Evolutionary conservation across 2,113 vertebrate species (phyloP).

Genomic region (Hemiscyllium ocellatum): DNA sequence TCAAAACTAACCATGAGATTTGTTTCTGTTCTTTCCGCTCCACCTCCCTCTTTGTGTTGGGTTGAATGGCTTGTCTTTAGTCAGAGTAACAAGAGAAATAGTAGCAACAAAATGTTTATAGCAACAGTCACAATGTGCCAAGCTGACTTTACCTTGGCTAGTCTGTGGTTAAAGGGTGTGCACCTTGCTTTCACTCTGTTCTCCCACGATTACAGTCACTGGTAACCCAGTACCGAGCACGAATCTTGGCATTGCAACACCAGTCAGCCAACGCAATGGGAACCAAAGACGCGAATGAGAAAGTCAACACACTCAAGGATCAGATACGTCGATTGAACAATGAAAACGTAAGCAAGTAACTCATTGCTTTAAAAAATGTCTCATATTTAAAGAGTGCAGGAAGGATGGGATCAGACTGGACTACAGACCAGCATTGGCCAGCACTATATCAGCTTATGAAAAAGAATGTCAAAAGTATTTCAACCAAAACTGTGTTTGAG

Average conservation of each 20-base stretch:
- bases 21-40: neutral
- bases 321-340: slow-evolving; percentile 43
- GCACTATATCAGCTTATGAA: neutral
- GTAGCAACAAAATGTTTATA: slow-evolving; percentile 19
- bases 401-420: neutral
- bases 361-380: neutral
- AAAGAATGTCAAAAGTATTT: neutral
- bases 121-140: neutral
- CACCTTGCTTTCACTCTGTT: neutral
- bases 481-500: neutral
- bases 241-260: neutral
- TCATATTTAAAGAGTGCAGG: neutral
- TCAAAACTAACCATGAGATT: neutral
- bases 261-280: slow-evolving; percentile 43
- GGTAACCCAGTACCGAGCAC: neutral
- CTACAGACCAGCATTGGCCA: neutral
- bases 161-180: neutral
- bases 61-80: neutral
- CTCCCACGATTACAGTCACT: neutral
- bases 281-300: slow-evolving; percentile 12
- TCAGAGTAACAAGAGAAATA: neutral
- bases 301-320: slow-evolving; percentile 38
- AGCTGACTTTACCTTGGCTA: neutral
- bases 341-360: slow-evolving; percentile 44
- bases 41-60: neutral